Base-by-base conservation (phyloP, 2,113 vertebrate species). In the Oreochromis tanganicae region DNA sequence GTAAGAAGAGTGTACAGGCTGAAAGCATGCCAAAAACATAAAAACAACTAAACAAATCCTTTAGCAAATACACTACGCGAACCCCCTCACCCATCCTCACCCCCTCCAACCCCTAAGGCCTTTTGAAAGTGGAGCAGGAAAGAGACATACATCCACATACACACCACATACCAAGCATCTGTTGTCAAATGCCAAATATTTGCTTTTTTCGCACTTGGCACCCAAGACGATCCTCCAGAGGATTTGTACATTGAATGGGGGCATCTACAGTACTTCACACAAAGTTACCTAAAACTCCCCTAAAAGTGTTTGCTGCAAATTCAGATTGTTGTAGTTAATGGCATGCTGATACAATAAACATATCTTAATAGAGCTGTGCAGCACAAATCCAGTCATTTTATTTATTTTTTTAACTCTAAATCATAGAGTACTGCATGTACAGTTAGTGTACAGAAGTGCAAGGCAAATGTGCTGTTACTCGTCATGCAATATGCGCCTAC, bases 11-110 rank as follows among this genome's bases (percentile, higher is more conserved):
- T 85, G 84, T 82, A 90, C 50, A 56, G 83, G 88, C 86, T 92
- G 92, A 94, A 92, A 88, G 88, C 86, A 79, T 56, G 93, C 91
- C 93, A 94, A 91, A 91, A 96, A 95, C 92, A 92, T 85, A 92
- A 95, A 95, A 89, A 96, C 89, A 95, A 92, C 89, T 88, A 93
- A 94, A 95, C 90, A 95, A 96, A 96, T 92, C 89, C 91, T 88
- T 87, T 32, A 80, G 94, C 90, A 96, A 95, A 96, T 90, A 93
- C 50, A 88, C 85, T 19, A 32, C 24, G 21, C 71, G 1, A 17
- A 34, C 85, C 29, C 73, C 57, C 78, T 68, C 41, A 16, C 71
- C 50, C 54, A 12, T 32, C 27, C 80, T 48, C 19, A 52, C 11
- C 85, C 13, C 21, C 10, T 9, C 16, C 46, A 52, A 71, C 46